Percentiles rank a stretch among this genome's conserved stretches.
Conservation (phyloP, 2,888 invertebrate genomes). For the Drosophila sordidula region DNA sequence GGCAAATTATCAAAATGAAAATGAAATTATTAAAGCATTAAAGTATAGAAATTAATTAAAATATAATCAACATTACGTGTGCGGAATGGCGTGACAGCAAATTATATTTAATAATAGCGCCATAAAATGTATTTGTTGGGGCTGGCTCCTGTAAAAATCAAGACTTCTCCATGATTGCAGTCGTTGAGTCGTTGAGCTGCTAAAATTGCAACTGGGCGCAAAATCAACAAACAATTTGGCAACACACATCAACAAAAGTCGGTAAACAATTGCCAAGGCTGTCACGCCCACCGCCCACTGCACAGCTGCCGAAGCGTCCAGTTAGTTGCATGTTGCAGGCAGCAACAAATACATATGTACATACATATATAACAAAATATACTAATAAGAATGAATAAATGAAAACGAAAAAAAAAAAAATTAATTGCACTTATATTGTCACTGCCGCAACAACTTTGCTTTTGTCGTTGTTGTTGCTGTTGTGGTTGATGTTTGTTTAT, state of each 20-base stretch:
- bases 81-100: conserved; percentile 81
- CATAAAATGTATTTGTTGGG: conserved; percentile 59
- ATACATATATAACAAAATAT: conserved; percentile 1
- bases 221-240: conserved; percentile 55
- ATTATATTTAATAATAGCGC: conserved; percentile 75
- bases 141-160: too few species aligned
- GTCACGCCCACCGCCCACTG: conserved; percentile 22
- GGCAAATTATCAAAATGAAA: conserved; percentile 39
- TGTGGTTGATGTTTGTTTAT: conserved; percentile 57
- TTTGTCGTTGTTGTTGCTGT: conserved; percentile 27
- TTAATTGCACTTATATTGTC: conserved; percentile 79
- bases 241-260: conserved; percentile 25
- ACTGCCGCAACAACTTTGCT: conserved; percentile 68
- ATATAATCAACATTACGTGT: conserved; percentile 82
- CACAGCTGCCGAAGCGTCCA: neutral
- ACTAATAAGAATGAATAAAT: conserved; percentile 13
- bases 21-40: conserved; percentile 81
- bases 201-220: conserved; percentile 34
- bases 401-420: conserved; percentile 31
- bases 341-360: neutral
- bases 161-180: conserved; percentile 1
- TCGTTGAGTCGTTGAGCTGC: conserved; percentile 2
- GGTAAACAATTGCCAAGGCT: conserved; percentile 38
- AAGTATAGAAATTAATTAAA: conserved; percentile 81
- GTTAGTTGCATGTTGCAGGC: conserved; percentile 69